These are phyloP conservation scores for Trimorus sp. DNA, from an alignment of 2,888 invertebrate species.

Conservation along the genomic window DNA sequence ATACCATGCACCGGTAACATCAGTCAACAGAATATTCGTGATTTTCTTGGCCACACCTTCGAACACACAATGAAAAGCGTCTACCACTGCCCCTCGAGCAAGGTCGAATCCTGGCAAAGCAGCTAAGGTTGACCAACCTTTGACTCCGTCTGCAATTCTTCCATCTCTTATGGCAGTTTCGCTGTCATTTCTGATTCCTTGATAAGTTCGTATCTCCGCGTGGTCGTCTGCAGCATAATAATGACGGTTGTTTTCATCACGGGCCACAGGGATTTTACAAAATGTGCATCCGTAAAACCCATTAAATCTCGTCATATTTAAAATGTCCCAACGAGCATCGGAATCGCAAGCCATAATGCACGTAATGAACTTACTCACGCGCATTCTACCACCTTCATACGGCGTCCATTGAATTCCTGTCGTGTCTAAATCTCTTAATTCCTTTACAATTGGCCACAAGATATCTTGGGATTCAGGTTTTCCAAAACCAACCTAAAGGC, in stretches of 20 bases:
- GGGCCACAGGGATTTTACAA: constrained; percentile 4
- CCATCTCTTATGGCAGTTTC: constrained; percentile 1
- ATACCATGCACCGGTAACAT: constrained; percentile 10
- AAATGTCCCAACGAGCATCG: not conserved
- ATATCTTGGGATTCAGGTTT: constrained; percentile 12
- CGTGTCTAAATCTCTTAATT: not conserved
- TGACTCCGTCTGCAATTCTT: not conserved
- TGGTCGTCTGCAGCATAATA: constrained; percentile 12
- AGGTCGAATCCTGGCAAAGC: constrained; percentile 5
- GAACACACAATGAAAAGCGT: constrained; percentile 19
- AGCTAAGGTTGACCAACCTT: constrained; percentile 15
- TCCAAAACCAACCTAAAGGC: constrained; percentile 25
- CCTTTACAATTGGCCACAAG: constrained; percentile 21
- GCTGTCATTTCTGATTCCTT: not conserved
- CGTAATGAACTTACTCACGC: constrained; percentile 17
- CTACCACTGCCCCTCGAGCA: not conserved
- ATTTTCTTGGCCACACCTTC: constrained; percentile 27
- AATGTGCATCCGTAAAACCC: constrained; percentile 32
- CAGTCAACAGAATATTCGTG: not conserved
- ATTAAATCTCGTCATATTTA: constrained; percentile 37
- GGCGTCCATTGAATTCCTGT: constrained; percentile 9
- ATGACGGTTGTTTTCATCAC: not conserved
- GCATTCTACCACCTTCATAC: constrained; percentile 6
- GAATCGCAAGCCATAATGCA: constrained; percentile 20
- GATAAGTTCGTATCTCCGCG: constrained; percentile 6